Percentiles rank a stretch among this genome's conserved stretches.
phyloP scores from a whole-genome alignment of 1,140 invertebrate genomes.

The Tachypleus tridentatus region DNA sequence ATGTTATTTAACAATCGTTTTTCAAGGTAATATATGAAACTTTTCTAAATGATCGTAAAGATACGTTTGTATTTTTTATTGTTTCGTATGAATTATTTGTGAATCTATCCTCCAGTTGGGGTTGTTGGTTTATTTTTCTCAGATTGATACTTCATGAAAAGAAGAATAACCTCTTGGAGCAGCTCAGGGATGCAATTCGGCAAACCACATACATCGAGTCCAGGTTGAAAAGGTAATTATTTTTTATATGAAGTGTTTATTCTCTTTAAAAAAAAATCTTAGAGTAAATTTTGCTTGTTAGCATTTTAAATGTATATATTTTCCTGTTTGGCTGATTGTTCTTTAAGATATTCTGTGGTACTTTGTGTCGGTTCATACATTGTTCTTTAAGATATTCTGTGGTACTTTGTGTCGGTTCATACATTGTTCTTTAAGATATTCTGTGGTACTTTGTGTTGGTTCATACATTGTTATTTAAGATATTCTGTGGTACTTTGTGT shows the following conservation, averaged over 20 bases:
- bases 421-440: too few species aligned
- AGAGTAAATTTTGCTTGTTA: not conserved
- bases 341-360: conserved; percentile 71
- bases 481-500: too few species aligned
- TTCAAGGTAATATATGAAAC: not conserved
- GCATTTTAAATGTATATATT: not conserved
- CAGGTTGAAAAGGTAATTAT: conserved; percentile 53
- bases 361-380: conserved; percentile 82
- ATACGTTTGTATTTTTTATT: not conserved
- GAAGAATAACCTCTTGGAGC: conserved; percentile 71
- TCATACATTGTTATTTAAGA: too few species aligned
- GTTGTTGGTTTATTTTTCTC: conserved; percentile 14
- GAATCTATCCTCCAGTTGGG: not conserved
- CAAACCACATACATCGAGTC: conserved; percentile 82
- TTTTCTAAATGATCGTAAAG: not conserved
- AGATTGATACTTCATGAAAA: conserved; percentile 78
- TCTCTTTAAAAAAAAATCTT: conserved; percentile 46
- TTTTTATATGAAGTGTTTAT: conserved; percentile 45
- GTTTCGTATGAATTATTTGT: not conserved
- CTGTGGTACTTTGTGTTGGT: too few species aligned
- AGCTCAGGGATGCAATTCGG: conserved; percentile 72
- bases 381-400: conserved; percentile 76
- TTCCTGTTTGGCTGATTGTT: conserved; percentile 28
- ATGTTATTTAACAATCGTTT: not conserved
- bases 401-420: too few species aligned